These are phyloP conservation scores for Phyto melanocephala DNA, from an alignment of 2,888 invertebrate genomes.

Conservation along the genomic window DNA sequence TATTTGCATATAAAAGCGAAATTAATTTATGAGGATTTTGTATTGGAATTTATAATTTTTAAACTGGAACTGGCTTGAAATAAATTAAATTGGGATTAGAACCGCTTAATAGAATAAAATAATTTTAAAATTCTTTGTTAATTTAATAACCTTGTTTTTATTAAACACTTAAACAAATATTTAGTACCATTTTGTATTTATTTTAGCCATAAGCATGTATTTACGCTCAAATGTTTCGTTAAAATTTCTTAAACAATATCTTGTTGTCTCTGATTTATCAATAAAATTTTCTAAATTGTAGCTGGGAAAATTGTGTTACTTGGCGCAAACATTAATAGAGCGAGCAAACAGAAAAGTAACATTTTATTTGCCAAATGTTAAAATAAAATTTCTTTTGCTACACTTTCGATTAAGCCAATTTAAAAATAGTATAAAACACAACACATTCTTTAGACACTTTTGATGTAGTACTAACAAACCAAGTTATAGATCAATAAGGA, in stretches of 20 bases:
- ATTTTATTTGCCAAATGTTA: slow-evolving; percentile 24
- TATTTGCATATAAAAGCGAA: too few species aligned
- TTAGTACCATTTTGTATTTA: too few species aligned
- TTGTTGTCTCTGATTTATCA: not conserved
- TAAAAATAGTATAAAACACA: not conserved
- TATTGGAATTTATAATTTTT: too few species aligned
- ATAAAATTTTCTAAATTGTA: not conserved
- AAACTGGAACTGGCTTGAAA: too few species aligned
- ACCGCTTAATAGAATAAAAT: too few species aligned
- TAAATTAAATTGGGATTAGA: too few species aligned
- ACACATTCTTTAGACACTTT: slow-evolving; percentile 29
- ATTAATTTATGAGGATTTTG: too few species aligned
- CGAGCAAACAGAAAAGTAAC: not conserved
- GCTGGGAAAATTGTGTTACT: not conserved
- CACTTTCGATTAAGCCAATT: not conserved
- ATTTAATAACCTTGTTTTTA: too few species aligned
- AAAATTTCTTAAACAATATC: not conserved
- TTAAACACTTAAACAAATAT: too few species aligned
- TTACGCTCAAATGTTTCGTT: not conserved
- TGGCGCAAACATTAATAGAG: not conserved
- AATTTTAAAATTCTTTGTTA: too few species aligned
- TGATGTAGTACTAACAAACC: slow-evolving; percentile 27
- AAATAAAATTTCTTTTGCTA: not conserved
- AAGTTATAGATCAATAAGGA: slow-evolving; percentile 75
- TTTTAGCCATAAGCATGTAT: not conserved